Conservation (phyloP, 2,113 vertebrate genomes). For the Myanophis thanlyinensis region DNA sequence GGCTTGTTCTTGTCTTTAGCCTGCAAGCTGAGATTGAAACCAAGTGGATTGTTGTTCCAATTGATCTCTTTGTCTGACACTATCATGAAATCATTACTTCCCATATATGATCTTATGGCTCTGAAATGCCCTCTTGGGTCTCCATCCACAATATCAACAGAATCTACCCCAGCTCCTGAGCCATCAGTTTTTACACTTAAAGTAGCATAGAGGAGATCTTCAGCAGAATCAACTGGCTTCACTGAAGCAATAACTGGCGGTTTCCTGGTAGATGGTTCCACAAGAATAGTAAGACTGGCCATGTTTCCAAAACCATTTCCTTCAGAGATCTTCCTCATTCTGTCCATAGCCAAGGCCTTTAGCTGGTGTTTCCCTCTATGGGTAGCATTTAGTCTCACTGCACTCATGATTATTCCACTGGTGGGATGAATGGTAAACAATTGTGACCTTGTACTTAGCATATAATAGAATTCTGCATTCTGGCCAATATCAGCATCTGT, state of each 20-base stretch:
- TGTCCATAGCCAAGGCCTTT: constrained; percentile 89
- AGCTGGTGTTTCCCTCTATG: constrained; percentile 77
- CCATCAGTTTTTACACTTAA: constrained; percentile 73
- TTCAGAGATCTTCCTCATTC: constrained; percentile 85
- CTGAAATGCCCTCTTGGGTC: constrained; percentile 84
- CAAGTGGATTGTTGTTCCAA: constrained; percentile 80
- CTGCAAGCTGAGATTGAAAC: constrained; percentile 90
- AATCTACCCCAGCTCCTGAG: constrained; percentile 71
- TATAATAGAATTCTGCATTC: constrained; percentile 89
- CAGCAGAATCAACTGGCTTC: constrained; percentile 53
- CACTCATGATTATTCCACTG: constrained; percentile 80
- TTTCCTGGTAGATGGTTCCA: constrained; percentile 76
- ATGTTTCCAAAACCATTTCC: constrained; percentile 85
- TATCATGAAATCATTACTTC: constrained; percentile 80
- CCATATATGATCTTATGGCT: constrained; percentile 76
- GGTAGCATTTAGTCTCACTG: constrained; percentile 81
- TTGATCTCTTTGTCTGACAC: constrained; percentile 82
- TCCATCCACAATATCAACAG: constrained; percentile 80
- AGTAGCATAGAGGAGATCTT: constrained; percentile 72
- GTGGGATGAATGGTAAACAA: constrained; percentile 86
- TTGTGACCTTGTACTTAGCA: constrained; percentile 78
- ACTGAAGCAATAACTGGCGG: constrained; percentile 72
- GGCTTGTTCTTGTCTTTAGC: constrained; percentile 79
- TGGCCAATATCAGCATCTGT: constrained; percentile 91
- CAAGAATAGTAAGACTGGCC: constrained; percentile 76